Evolutionary conservation across 2,888 invertebrate species (phyloP), one percentile per base, ranked within the genome.

Genomic region (Nezara viridula): DNA sequence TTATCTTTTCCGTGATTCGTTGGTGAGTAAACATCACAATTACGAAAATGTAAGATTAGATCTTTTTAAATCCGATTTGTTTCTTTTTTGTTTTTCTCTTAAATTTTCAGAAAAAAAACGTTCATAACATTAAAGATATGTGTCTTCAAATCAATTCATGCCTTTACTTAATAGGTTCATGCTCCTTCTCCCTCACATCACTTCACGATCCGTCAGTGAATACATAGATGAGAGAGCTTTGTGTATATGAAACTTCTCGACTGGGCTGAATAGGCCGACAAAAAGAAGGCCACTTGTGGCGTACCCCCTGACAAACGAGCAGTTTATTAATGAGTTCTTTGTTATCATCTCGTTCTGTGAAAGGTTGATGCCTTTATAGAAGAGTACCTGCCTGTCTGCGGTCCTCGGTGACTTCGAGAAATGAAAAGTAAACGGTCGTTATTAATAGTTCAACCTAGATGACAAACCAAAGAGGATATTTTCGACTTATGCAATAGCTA

Each of bases 291-390:
- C 40, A 77, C 77, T 77, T 44, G 40, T 44, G 77, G 77, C 37
- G 77, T 77, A 77, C 27, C 77, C 32, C 77, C 9, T 77, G 77
- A 77, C 77, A 77, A 77, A 77, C 77, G 77, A 77, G 37, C 21
- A 44, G 77, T 40, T 77, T 77, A 77, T 77, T 77, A 77, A 77
- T 77, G 77, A 77, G 77, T 40, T 77, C 77, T 77, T 77, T 77
- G 77, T 77, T 77, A 77, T 77, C 77, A 77, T 77, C 77, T 77
- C 77, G 40, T 37, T 37, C 24, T 44, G 37, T 77, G 77, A 37
- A 44, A 77, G 77, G 10, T 40, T 40, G 77, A 44, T 77, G 40
- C 24, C 40, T 77, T 44, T 40, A 37, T 40, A 44, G 77, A 77
- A 3, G 40, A 44, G 21, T 24, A 77, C 77, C 77, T 24, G 77